phyloP scores from a whole-genome alignment of 2,888 invertebrate genomes.

The Dyspetes luteomarginatus region DNA sequence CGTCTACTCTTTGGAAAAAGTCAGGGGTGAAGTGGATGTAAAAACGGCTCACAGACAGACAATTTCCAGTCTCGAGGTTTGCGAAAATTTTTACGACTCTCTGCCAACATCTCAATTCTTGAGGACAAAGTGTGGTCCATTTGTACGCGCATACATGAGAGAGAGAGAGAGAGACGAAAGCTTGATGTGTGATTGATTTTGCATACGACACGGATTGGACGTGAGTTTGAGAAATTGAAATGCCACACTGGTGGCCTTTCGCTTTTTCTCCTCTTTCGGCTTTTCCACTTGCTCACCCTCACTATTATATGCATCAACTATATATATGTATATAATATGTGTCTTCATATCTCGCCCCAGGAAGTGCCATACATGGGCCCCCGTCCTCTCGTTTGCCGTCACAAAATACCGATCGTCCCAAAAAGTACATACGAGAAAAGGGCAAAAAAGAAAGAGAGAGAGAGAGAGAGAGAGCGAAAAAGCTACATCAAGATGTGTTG shows the following conservation, averaged over 20 bases:
- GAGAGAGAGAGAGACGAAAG: conserved; percentile 62
- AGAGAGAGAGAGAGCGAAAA: neutral
- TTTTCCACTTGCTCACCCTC: conserved; percentile 58
- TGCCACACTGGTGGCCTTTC: conserved; percentile 72
- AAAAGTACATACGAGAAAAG: conserved; percentile 46
- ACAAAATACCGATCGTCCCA: conserved; percentile 56
- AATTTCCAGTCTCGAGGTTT: conserved; percentile 27
- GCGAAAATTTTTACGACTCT: conserved; percentile 34
- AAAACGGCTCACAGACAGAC: too few relatives aligned
- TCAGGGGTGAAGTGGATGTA: too few relatives aligned
- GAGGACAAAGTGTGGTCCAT: neutral
- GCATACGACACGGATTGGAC: conserved; percentile 83
- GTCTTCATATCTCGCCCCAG: conserved; percentile 49
- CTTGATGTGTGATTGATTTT: conserved; percentile 82
- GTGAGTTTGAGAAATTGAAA: conserved; percentile 83
- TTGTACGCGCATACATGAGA: neutral
- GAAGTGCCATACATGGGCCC: conserved; percentile 51
- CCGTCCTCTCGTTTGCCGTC: conserved; percentile 55
- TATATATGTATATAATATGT: conserved; percentile 43
- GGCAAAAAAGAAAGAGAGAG: conserved; percentile 6
- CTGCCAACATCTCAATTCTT: conserved; percentile 27
- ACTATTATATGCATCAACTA: conserved; percentile 12
- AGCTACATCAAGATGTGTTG: neutral
- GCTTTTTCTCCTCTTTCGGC: conserved; percentile 56
- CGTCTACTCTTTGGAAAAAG: too few relatives aligned